A percentile compares a stretch with the other conserved stretches of the same genome.
Evolutionary conservation across 2,888 invertebrate genomes (phyloP).

Genomic region (Andrena bucephala): DNA sequence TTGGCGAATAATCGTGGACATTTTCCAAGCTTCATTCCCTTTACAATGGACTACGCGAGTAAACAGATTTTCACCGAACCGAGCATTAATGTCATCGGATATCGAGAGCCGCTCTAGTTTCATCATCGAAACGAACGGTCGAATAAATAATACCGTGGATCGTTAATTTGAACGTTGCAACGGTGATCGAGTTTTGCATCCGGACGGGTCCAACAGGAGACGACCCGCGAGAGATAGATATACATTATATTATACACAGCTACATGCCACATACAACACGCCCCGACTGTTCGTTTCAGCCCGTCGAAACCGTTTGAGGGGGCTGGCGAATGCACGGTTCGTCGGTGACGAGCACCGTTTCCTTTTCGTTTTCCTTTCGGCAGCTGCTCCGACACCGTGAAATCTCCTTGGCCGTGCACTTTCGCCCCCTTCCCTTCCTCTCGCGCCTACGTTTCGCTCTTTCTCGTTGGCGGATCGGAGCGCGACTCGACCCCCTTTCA

Average conservation of each 20-base stretch:
- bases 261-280: background rate
- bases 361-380: conserved; percentile 50
- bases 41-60: conserved; percentile 44
- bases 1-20: conserved; percentile 47
- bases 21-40: conserved; percentile 43
- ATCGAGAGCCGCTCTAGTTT: conserved; percentile 20
- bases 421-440: conserved; percentile 3
- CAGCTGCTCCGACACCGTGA: conserved; percentile 47
- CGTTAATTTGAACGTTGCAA: conserved; percentile 24
- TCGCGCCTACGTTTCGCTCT: background rate
- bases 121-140: background rate
- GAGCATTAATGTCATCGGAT: conserved; percentile 48
- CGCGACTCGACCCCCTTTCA: conserved; percentile 12
- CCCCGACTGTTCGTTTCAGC: conserved; percentile 19
- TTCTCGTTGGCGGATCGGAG: background rate
- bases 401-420: conserved; percentile 55
- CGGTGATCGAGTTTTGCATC: background rate
- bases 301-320: conserved; percentile 22
- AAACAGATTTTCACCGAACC: conserved; percentile 55
- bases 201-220: background rate
- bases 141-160: conserved; percentile 33
- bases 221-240: background rate
- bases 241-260: no score
- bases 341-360: conserved; percentile 23
- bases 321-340: background rate